Base-by-base conservation (phyloP, 2,113 vertebrate species). In the Rhinolophus ferrumequinum region DNA sequence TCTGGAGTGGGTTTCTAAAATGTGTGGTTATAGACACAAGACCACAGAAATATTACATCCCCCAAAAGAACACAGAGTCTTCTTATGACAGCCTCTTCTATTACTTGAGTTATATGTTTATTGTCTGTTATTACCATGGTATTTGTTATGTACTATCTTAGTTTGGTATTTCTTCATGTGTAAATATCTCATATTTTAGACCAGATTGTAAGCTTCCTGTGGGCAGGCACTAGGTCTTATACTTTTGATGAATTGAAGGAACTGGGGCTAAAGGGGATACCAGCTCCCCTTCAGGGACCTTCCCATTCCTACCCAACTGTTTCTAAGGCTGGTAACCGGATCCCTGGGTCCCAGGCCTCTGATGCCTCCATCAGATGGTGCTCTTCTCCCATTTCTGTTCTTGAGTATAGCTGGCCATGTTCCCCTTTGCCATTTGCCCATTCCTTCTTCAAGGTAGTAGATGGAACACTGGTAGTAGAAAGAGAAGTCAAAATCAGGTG, bases 361-460 rank as follows among this genome's bases (percentile, higher is more conserved):
- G 66, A 77, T 38, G 88, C 70, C 82, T 85, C 90, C 94, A 97
- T 93, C 96, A 96, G 97, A 52, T 95, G 97, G 97, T n/a, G 94
- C 88, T 95, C 69, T 96, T 97, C 95, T 83, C 81, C 82, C 91
- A 95, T 86, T 79, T 95, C 97, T 96, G 62, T 77, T 88, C 75
- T 80, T 70, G 62, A 38, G 76, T 70, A 28, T 85, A 41, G 1
- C 11, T 47, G 82, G 54, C 66, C 50, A 19, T 54, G 16, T 64
- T 67, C 70, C 88, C 19, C 35, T 90, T 88, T 80, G 82, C 62
- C 73, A 50, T 13, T 96, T 44, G 24, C 44, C 62, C 50, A n/a
- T 77, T 50, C 84, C 50, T 94, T 92, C 56, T 84, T 16, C 35
- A 77, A 54, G 54, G 82, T 52, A 82, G n/a, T 72, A 54, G 35